These are phyloP conservation scores for Meliscaeva auricollis DNA, from an alignment of 2,888 invertebrate genomes.

Conservation along the genomic window DNA sequence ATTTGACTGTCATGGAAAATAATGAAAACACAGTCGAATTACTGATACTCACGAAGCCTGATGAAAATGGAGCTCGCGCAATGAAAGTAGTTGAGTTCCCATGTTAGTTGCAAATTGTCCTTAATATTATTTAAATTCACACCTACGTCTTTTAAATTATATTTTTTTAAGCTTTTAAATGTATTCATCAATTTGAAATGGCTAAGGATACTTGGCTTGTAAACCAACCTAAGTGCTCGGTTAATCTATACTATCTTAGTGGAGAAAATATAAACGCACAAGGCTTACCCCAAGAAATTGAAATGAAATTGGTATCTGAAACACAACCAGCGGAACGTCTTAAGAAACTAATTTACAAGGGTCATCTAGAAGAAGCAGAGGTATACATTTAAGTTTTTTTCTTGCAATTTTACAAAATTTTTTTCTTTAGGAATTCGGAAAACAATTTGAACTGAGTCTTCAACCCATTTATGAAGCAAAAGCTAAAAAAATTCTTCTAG, in stretches of 20 bases:
- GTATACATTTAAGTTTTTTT: slow-evolving; percentile 71
- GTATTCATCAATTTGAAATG: slow-evolving; percentile 81
- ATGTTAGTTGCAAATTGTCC: slow-evolving; percentile 77
- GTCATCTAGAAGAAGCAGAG: slow-evolving; percentile 83
- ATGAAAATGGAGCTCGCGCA: slow-evolving; percentile 73
- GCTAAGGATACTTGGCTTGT: slow-evolving; percentile 82
- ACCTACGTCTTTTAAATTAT: background rate
- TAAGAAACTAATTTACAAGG: slow-evolving; percentile 83
- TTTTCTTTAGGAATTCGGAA: slow-evolving; percentile 80
- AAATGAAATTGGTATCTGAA: slow-evolving; percentile 83
- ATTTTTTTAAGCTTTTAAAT: slow-evolving; percentile 79
- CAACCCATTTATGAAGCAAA: slow-evolving; percentile 83
- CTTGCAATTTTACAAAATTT: background rate
- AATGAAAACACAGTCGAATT: slow-evolving; percentile 81
- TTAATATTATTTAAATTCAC: background rate
- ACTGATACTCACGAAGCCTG: slow-evolving; percentile 80
- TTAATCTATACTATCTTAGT: slow-evolving; percentile 83
- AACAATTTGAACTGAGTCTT: slow-evolving; percentile 81
- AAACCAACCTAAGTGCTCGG: slow-evolving; percentile 82
- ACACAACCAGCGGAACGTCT: slow-evolving; percentile 83
- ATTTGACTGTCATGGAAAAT: slow-evolving; percentile 82
- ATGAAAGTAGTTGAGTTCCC: slow-evolving; percentile 83
- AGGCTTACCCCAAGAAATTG: slow-evolving; percentile 80
- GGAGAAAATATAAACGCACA: slow-evolving; percentile 77
- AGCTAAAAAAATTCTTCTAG: slow-evolving; percentile 80